Conservation (phyloP, 2,888 invertebrate genomes). For the Rotaria sp. region DNA sequence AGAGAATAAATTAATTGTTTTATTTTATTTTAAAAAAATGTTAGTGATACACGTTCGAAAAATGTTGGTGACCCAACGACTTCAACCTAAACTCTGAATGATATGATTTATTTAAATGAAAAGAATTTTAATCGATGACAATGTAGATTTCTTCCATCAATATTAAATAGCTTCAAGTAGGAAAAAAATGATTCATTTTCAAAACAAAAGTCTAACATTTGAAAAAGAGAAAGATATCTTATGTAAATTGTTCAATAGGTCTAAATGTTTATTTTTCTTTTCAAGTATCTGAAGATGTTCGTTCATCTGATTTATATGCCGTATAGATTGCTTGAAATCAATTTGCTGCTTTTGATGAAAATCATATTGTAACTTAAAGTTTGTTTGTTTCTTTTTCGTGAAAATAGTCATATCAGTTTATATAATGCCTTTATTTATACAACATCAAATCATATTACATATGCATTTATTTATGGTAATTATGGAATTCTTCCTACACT, state of each 20-base stretch:
- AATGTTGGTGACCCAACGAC: conserved; percentile 51
- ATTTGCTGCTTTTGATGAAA: conserved; percentile 89
- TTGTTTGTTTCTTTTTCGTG: conserved; percentile 81
- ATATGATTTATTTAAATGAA: conserved; percentile 43
- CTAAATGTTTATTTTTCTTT: conserved; percentile 38
- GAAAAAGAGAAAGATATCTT: conserved; percentile 20
- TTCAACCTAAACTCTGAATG: conserved; percentile 56
- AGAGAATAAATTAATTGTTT: no score
- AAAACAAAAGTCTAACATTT: background rate
- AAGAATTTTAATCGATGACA: background rate
- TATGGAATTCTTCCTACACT: conserved; percentile 95
- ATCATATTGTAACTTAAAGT: conserved; percentile 72
- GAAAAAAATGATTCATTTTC: no score
- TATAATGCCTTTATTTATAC: conserved; percentile 97
- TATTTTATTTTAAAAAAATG: no score
- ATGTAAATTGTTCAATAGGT: background rate
- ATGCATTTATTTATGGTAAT: conserved; percentile 87
- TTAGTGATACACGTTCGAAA: conserved; percentile 79
- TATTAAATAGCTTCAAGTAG: no score
- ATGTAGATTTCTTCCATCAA: no score
- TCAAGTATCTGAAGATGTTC: conserved; percentile 67
- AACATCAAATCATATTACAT: conserved; percentile 97
- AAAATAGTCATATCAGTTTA: conserved; percentile 89
- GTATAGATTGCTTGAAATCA: conserved; percentile 93
- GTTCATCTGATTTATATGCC: conserved; percentile 81